Evolutionary conservation across 1,140 invertebrate genomes (phyloP), one percentile per base, ranked within the genome.

Genomic region (Marisa cornuarietis): DNA sequence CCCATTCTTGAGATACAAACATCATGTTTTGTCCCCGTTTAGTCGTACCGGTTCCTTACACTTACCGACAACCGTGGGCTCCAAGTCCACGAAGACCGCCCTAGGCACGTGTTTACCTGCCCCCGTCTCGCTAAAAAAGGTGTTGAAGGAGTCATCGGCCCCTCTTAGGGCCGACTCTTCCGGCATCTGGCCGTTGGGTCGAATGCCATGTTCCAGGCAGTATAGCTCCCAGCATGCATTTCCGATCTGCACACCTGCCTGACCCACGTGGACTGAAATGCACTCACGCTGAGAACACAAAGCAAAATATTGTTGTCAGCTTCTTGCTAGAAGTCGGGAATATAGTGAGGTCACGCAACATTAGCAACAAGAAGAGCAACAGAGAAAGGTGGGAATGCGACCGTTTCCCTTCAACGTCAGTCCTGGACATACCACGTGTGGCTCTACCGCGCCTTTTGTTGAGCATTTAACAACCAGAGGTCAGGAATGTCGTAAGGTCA

Each of bases 111-210:
- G 93, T 86, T 94, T 94, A 5, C 94, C 93, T 63, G 92, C 92
- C 24, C 95, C 95, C 65, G 96, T 97, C 91, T 97, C 96, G 85
- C 94, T 95, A 93, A 97, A 97, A 91, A 96, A 96, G 26, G 96
- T 96, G 89, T 96, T 96, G 91, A 96, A 96, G 31, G 95, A 96
- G 90, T 96, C 95, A 87, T 96, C 95, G 42, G 94, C 94, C 54
- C 94, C 94, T 22, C 93, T 93, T 18, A 90, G 86, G 73, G 88
- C 85, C 31, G 86, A 85, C 76, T 87, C 84, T 69, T 90, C 89
- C 65, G 82, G 80, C 73, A 87, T 86, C 81, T 90, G 88, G 80
- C 96, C 96, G 92, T 97, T 95, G 69, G 95, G 95, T 88, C 96
- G 95, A 89, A 97, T 97, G 63, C 95, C 95, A 91, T 96, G 96